phyloP scores from a whole-genome alignment of 2,797 vertebrate species.

The Malurus splendens region DNA sequence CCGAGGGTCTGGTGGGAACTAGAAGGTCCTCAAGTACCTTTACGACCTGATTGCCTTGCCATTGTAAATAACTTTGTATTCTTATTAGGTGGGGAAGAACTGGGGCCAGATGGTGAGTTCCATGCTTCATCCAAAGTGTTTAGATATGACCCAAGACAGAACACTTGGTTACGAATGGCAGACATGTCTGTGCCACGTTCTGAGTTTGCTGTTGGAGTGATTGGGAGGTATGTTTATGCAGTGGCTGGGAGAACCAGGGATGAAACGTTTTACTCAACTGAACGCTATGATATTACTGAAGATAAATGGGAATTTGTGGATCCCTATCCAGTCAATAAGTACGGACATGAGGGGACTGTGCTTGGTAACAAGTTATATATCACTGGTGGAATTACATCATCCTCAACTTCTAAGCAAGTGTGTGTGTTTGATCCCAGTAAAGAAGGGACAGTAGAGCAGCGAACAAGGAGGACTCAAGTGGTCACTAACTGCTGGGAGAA shows the following conservation, averaged over 20 bases:
- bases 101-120: constrained; percentile 96
- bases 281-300: constrained; percentile 94
- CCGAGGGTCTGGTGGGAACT: constrained; percentile 98
- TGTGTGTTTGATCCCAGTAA: constrained; percentile 96
- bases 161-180: constrained; percentile 95
- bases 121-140: constrained; percentile 98
- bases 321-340: constrained; percentile 98
- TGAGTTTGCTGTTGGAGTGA: constrained; percentile 96
- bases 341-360: constrained; percentile 95
- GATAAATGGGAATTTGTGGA: constrained; percentile 98
- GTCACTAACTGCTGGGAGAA: constrained; percentile 97
- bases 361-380: constrained; percentile 93
- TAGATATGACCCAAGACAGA: constrained; percentile 95
- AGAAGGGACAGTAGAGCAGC: constrained; percentile 86
- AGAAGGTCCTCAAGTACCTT: constrained; percentile 94
- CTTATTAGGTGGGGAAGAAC: constrained; percentile 93
- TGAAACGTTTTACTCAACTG: constrained; percentile 97
- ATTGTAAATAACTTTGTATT: constrained; percentile 98
- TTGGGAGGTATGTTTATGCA: constrained; percentile 93
- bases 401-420: constrained; percentile 97
- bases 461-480: constrained; percentile 83
- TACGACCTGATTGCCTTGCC: constrained; percentile 93
- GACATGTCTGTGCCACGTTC: constrained; percentile 98
- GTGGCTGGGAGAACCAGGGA: constrained; percentile 96
- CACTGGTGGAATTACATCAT: constrained; percentile 97